phyloP scores from a whole-genome alignment of 2,797 vertebrate genomes.

The Acipenser ruthenus region DNA sequence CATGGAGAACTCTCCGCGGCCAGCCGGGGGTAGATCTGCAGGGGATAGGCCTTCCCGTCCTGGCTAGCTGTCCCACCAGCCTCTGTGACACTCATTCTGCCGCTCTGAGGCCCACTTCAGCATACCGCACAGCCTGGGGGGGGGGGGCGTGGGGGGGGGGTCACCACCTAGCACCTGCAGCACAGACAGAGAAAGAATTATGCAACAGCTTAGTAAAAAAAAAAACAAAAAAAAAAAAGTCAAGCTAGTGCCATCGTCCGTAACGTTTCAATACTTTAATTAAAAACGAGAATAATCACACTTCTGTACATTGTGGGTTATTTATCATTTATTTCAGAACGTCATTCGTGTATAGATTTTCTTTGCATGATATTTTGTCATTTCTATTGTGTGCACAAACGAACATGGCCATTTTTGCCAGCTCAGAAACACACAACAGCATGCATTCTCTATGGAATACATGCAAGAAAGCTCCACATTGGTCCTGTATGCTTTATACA shows the following conservation, averaged over 20 bases:
- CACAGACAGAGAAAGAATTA: slow-evolving; percentile 5
- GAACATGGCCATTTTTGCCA: no score
- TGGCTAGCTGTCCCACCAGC: slow-evolving; percentile 60
- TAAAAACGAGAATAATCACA: background rate
- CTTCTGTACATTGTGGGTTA: no score
- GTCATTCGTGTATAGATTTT: no score
- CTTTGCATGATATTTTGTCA: no score
- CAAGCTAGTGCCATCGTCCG: background rate
- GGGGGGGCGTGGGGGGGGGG: slow-evolving; percentile 13
- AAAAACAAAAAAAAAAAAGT: background rate
- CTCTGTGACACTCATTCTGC: slow-evolving; percentile 94
- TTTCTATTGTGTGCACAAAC: no score
- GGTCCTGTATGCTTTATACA: no score
- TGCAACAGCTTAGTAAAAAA: no score
- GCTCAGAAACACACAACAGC: no score
- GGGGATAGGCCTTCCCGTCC: slow-evolving; percentile 67
- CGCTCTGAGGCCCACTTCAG: slow-evolving; percentile 65
- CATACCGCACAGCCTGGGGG: slow-evolving; percentile 65
- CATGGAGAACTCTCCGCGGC: slow-evolving; percentile 57
- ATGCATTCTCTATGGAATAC: no score
- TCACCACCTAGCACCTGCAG: slow-evolving; percentile 64
- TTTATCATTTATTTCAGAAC: no score
- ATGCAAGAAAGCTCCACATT: no score
- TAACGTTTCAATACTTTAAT: background rate
- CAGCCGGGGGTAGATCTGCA: slow-evolving; percentile 86